Evolutionary conservation across 1,140 invertebrate species (phyloP).

Genomic region (Lasioglossum albipes): DNA sequence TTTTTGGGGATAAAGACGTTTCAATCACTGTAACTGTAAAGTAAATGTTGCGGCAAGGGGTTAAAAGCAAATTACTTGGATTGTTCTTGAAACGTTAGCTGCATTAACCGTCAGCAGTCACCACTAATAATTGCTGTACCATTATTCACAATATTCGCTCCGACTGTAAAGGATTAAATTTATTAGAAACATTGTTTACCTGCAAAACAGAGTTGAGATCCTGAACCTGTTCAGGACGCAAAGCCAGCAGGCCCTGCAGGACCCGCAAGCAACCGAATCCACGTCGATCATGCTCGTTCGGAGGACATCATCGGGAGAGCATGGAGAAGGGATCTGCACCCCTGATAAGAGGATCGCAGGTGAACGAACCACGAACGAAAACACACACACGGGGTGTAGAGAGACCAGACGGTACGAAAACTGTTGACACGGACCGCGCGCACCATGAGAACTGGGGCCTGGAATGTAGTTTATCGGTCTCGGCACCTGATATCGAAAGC

Average conservation of each 20-base stretch:
- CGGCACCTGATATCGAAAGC: conserved; percentile 72
- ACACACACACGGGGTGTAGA: neutral
- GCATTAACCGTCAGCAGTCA: no score
- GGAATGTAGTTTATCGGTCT: conserved; percentile 69
- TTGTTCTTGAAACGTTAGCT: no score
- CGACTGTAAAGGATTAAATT: no score
- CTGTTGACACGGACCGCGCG: conserved; percentile 63
- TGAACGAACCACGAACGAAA: conserved; percentile 44
- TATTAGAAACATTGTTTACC: conserved; percentile 36
- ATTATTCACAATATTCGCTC: no score
- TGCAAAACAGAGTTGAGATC: conserved; percentile 42
- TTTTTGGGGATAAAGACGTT: no score
- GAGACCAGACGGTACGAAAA: conserved; percentile 52
- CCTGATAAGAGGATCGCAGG: conserved; percentile 16
- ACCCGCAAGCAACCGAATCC: conserved; percentile 19
- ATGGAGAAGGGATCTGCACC: neutral
- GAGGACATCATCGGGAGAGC: neutral
- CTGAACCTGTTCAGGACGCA: conserved; percentile 34
- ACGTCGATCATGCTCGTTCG: conserved; percentile 41
- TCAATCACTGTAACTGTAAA: no score
- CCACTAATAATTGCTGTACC: no score
- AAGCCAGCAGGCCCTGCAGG: conserved; percentile 55
- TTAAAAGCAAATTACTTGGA: no score
- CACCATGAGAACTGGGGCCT: conserved; percentile 64
- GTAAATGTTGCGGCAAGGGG: no score